Conservation (phyloP, 2,113 vertebrate species). For the Delphinapterus leucas region DNA sequence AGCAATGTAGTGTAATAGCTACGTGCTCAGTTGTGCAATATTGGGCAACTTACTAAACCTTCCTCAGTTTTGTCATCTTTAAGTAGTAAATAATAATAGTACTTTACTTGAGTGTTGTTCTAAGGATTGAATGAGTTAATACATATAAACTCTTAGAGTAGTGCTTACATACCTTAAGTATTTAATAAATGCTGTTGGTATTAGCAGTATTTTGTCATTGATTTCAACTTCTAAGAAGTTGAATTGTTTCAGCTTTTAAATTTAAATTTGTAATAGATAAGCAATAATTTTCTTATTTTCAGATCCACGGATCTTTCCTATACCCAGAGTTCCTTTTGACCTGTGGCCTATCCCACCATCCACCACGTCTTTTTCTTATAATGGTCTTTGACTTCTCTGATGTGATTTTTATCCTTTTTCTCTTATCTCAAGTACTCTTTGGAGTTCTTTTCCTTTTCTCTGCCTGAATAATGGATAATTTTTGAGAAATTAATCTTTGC, state of each 20-base stretch:
- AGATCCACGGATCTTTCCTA: background rate
- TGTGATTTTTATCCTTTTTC: background rate
- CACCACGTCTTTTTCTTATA: background rate
- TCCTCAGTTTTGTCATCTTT: slow-evolving; percentile 3
- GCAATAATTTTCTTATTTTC: background rate
- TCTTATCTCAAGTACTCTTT: background rate
- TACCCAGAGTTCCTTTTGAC: background rate
- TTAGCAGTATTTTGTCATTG: background rate
- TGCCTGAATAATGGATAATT: background rate
- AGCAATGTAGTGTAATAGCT: background rate
- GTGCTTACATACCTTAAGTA: background rate
- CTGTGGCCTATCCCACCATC: background rate
- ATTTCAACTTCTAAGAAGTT: background rate
- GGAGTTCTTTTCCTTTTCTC: background rate
- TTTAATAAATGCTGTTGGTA: background rate
- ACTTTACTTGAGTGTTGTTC: background rate
- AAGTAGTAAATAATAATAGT: background rate
- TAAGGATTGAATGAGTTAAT: slow-evolving; percentile 11
- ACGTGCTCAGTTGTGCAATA: background rate
- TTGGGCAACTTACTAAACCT: background rate
- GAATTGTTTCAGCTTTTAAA: background rate
- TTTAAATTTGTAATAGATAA: background rate
- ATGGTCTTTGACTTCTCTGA: background rate
- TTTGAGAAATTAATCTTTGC: background rate
- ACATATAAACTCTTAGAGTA: background rate